phyloP scores from a whole-genome alignment of 2,888 invertebrate genomes.

The Toxonevra muliebris region DNA sequence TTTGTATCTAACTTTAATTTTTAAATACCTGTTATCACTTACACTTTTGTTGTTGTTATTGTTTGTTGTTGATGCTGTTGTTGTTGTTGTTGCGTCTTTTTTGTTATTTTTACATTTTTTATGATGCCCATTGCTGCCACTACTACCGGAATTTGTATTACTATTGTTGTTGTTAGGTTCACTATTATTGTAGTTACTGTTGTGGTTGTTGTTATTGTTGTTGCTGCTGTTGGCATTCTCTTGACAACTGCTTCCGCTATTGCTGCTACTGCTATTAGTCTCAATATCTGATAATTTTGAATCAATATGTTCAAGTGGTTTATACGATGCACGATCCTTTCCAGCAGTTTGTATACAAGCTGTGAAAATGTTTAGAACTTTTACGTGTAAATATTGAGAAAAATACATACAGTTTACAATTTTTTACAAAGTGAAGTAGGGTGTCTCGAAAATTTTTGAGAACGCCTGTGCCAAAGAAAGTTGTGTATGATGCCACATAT shows the following conservation, averaged over 20 bases:
- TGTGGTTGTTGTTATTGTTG: slow-evolving; percentile 50
- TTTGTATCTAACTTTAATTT: not conserved
- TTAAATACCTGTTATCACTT: not conserved
- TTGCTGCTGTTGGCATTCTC: slow-evolving; percentile 37
- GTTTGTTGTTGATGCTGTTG: slow-evolving; percentile 29
- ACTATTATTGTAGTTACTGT: slow-evolving; percentile 34
- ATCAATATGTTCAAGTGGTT: slow-evolving; percentile 70
- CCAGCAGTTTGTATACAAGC: slow-evolving; percentile 78
- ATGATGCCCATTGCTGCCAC: slow-evolving; percentile 15
- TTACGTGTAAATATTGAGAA: not conserved
- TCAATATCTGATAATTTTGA: slow-evolving; percentile 62
- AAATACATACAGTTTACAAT: too few species aligned
- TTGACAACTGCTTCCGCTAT: slow-evolving; percentile 39
- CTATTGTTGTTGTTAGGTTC: slow-evolving; percentile 35
- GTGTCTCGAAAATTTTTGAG: too few species aligned
- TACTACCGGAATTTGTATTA: slow-evolving; percentile 39
- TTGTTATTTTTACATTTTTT: slow-evolving; percentile 36
- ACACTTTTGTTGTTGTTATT: slow-evolving; percentile 23
- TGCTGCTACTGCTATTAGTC: slow-evolving; percentile 47
- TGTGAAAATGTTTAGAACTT: slow-evolving; percentile 53
- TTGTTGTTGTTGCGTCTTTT: slow-evolving; percentile 37
- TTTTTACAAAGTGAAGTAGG: too few species aligned
- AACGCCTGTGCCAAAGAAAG: too few species aligned
- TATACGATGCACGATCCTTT: slow-evolving; percentile 72
- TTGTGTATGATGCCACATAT: too few species aligned